Base-by-base conservation (phyloP, 2,888 invertebrate species). In the Pandemis cinnamomeana region DNA sequence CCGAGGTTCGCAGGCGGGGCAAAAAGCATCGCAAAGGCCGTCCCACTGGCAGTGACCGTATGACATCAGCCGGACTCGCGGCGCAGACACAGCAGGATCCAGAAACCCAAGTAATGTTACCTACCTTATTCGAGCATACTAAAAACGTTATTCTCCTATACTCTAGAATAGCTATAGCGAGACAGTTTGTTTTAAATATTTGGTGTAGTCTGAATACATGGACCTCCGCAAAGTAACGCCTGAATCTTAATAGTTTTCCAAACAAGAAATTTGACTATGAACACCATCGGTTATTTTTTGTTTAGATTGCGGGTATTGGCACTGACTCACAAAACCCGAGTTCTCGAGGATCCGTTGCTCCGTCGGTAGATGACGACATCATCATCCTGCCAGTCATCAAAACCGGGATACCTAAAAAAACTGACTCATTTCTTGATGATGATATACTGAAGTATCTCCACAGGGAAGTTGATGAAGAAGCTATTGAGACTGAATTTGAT, bases 401-500 rank as follows among this genome's bases (percentile, higher is more conserved):
- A 71, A 46, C 84, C 0, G 78, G 78, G 10, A 77, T 78, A 1
- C 76, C 86, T 0, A 84, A 79, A 77, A 90, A 89, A 78, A 87
- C 87, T 0, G 91, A 91, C 78, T 94, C 94, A 0, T 94, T 94
- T 84, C 92, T 97, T 1, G 95, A 96, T 67, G 90, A 95, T 3
- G 95, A 96, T 0, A 95, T 96, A 76, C 86, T 97, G 51, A 96
- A 95, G 83, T 95, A 95, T 78, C 84, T 97, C 66, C 95, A 96
- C 68, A 88, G 96, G 75, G 96, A 96, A 84, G 93, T 97, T 15
- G 96, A 96, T 79, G 95, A 95, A 73, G 96, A 96, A 75, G 95
- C 95, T 10, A 95, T 97, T 46, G 96, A 97, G 78, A 95, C 95
- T 41, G 97, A 97, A 84, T 96, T 97, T 84, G 95, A 96, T 83